These are phyloP conservation scores for Dolichoris vasculosae DNA, from an alignment of 1,140 invertebrate genomes.

Conservation along the genomic window DNA sequence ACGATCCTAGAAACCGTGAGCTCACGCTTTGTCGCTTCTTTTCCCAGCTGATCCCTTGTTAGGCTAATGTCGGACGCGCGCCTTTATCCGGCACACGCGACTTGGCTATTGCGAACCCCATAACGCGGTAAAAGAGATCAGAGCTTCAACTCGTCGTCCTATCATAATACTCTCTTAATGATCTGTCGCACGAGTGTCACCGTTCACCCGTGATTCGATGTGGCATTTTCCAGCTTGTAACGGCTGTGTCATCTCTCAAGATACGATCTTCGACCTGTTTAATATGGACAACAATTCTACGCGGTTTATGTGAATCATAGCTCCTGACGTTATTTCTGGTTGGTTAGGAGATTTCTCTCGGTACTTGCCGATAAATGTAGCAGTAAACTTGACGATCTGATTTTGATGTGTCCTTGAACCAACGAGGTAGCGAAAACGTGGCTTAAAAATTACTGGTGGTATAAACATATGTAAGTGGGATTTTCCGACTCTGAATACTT, in stretches of 20 bases:
- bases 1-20: background rate
- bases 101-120: background rate
- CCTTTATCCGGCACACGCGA: conserved; percentile 49
- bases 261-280: background rate
- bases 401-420: no score
- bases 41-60: conserved; percentile 37
- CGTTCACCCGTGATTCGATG: conserved; percentile 36
- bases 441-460: no score
- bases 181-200: conserved; percentile 65
- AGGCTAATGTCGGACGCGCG: conserved; percentile 24
- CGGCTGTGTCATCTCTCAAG: background rate
- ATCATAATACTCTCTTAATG: conserved; percentile 72
- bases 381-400: background rate
- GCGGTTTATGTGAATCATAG: background rate
- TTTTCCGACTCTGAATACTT: no score
- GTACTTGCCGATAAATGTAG: background rate
- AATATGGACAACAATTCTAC: no score
- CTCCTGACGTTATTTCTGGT: background rate
- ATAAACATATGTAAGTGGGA: no score
- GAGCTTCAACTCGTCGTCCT: conserved; percentile 59
- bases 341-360: background rate
- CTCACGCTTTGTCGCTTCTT: conserved; percentile 8
- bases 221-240: background rate
- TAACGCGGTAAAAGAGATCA: conserved; percentile 46
- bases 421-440: no score